Percentiles rank a stretch among this genome's conserved stretches.
Evolutionary conservation across 2,113 vertebrate species (phyloP).

Genomic region (Hemicordylus capensis): DNA sequence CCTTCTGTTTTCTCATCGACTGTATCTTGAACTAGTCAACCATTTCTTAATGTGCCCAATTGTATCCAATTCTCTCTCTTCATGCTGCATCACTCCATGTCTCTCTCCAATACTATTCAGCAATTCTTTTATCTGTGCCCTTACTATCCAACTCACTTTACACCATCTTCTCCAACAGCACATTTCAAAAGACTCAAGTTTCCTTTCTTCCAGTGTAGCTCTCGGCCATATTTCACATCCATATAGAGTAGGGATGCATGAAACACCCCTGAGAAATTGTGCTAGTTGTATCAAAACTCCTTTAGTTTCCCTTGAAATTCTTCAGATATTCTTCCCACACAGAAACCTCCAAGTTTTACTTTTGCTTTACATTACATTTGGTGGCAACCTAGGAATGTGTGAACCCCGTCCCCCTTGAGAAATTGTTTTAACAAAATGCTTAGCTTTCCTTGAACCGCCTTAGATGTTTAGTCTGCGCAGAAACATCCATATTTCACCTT

Average conservation of each 20-base stretch:
- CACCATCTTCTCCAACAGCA: not conserved
- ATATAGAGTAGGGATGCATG: not conserved
- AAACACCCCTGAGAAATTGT: not conserved
- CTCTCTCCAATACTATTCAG: not conserved
- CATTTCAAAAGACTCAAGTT: not conserved
- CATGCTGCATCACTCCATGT: not conserved
- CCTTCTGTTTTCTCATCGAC: not conserved
- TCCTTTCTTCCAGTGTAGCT: not conserved
- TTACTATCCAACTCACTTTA: not conserved
- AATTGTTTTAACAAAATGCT: not conserved
- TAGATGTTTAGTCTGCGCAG: not conserved
- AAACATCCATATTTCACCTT: no score
- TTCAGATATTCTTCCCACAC: not conserved
- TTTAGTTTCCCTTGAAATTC: not conserved
- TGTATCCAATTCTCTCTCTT: not conserved
- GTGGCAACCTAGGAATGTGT: not conserved
- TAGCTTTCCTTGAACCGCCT: not conserved
- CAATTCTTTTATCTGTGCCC: not conserved
- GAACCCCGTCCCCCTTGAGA: not conserved
- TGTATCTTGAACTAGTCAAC: not conserved
- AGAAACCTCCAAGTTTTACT: not conserved
- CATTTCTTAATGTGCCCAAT: not conserved
- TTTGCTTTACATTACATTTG: not conserved
- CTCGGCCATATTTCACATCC: not conserved
- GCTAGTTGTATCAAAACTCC: not conserved